These are phyloP conservation scores for Anser brachyrhynchus DNA, from an alignment of 2,113 vertebrate species.

Conservation along the genomic window DNA sequence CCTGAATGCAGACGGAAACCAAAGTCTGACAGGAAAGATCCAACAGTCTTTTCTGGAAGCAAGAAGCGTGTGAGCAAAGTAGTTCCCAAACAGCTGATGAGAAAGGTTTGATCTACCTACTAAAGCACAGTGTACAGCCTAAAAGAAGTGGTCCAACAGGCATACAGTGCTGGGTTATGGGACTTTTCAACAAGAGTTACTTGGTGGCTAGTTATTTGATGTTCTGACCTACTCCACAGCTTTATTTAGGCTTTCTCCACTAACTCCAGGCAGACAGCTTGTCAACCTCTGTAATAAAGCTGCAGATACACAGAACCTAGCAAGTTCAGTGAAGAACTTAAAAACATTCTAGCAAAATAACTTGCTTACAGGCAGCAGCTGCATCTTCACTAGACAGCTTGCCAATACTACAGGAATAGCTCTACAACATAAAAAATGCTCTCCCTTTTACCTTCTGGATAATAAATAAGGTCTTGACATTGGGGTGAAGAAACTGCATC, in stretches of 20 bases:
- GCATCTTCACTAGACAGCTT: background rate
- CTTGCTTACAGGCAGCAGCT: background rate
- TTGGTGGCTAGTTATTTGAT: background rate
- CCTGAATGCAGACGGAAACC: background rate
- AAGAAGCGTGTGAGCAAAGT: rapidly evolving
- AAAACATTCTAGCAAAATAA: background rate
- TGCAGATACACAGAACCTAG: background rate
- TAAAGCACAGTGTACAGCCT: background rate
- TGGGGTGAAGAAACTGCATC: background rate
- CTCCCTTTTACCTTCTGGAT: background rate
- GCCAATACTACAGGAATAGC: background rate
- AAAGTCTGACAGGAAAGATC: background rate
- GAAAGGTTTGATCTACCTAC: background rate
- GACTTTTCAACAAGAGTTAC: background rate
- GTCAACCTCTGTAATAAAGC: background rate
- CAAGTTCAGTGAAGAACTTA: background rate
- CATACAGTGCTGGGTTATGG: background rate
- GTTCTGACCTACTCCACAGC: background rate
- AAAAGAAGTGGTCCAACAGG: background rate
- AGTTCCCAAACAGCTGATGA: rapidly evolving
- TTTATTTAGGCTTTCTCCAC: background rate
- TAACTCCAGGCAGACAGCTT: background rate
- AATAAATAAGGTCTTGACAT: background rate
- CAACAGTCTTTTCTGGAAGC: background rate
- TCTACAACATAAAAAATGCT: background rate